Evolutionary conservation across 2,888 invertebrate genomes (phyloP).

Genomic region (Caprella mutica): DNA sequence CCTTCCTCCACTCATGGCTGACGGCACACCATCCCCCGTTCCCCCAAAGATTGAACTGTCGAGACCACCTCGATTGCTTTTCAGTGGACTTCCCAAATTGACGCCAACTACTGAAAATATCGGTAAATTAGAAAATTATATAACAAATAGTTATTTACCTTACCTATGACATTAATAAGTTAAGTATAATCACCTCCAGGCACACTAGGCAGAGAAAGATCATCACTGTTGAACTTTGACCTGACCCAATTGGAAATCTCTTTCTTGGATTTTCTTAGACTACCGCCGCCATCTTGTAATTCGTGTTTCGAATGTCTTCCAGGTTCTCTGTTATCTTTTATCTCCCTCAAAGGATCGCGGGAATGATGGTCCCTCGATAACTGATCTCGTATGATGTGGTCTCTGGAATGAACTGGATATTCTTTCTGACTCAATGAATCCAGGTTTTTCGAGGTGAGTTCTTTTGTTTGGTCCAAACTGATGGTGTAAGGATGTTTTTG

Average conservation of each 20-base stretch:
- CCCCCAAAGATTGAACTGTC: not conserved
- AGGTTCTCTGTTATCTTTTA: conserved; percentile 25
- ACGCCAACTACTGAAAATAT: not conserved
- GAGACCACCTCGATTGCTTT: not conserved
- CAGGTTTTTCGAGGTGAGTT: conserved; percentile 12
- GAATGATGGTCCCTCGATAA: conserved; percentile 11
- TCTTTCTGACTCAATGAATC: conserved; percentile 3
- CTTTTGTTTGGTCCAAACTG: conserved; percentile 29
- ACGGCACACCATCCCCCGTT: not conserved
- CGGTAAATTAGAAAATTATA: no score
- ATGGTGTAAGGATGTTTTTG: conserved; percentile 30
- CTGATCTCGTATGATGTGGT: conserved; percentile 8
- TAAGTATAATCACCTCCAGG: conserved; percentile 42
- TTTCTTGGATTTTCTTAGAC: conserved; percentile 14
- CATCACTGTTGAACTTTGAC: conserved; percentile 36
- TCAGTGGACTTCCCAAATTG: conserved; percentile 3
- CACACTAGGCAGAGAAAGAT: conserved; percentile 51
- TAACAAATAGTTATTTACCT: no score
- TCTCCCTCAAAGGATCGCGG: conserved; percentile 27
- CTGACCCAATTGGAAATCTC: conserved; percentile 20
- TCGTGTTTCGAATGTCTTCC: not conserved
- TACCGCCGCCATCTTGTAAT: conserved; percentile 12
- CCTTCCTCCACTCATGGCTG: not conserved
- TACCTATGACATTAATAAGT: no score
- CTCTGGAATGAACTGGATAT: not conserved